Evolutionary conservation across 2,888 invertebrate species (phyloP), one percentile per base, ranked within the genome.

Genomic region (Archaeoteleia sp.): DNA sequence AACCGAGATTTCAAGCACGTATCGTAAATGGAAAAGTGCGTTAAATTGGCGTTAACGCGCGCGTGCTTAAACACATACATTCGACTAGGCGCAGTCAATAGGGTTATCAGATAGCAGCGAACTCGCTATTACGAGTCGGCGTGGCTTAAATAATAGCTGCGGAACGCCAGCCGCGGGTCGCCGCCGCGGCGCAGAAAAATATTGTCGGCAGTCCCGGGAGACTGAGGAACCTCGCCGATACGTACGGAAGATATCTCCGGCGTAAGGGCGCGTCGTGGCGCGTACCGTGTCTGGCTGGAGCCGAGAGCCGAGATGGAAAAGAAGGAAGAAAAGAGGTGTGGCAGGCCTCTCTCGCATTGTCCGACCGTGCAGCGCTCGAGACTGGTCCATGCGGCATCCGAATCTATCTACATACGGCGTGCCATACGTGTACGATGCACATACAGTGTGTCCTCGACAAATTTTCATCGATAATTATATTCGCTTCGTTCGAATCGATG

Each of bases 301-400:
- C 42, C 60, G 46, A 66, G 73, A 66, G 69, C 69, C 71, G 68
- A 74, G 75, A 75, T 73, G 76, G 76, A 76, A 20, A 79, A 74
- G 76, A 78, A 77, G 78, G 76, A 78, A 80, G 81, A 79, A 80
- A 81, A 81, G 80, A 81, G 81, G 81, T 81, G 81, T 81, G 81
- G 81, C 80, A 78, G 71, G 75, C 74, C 75, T 77, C 76, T 79
- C 76, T 73, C 71, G 61, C 65, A 65, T 69, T 67, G 60, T 67
- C 58, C 58, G 61, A 34, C 37, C 40, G 61, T 48, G 49, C 58
- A 42, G 34, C 69, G 70, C 73, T n/a, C 67, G 68, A 61, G 78
- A 79, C 77, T 80, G 78, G 80, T 78, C 78, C 79, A 78, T 74
- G 78, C 78, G 77, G 70, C 79, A 78, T 79, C 79, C 79, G 71